phyloP scores from a whole-genome alignment of 2,797 vertebrate genomes.

The Choloepus didactylus region DNA sequence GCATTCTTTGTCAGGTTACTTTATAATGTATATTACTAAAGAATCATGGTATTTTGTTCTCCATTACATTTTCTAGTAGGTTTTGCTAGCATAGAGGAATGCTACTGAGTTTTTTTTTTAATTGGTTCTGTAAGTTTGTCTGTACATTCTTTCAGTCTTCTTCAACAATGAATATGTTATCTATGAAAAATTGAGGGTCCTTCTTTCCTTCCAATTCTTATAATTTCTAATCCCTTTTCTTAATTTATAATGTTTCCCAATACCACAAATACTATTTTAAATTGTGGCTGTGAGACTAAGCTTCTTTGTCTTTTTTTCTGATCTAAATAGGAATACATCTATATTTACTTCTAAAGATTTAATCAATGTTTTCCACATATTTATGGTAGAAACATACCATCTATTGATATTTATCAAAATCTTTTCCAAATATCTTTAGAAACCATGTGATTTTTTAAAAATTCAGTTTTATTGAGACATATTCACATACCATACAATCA shows the following conservation, averaged over 20 bases:
- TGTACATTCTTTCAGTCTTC: not conserved
- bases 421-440: not conserved
- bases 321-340: not conserved
- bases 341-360: not conserved
- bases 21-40: slow-evolving; percentile 3
- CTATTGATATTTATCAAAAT: not conserved
- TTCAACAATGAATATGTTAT: not conserved
- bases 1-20: not conserved
- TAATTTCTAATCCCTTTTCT: not conserved
- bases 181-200: not conserved
- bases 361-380: not conserved
- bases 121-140: not conserved
- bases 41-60: not conserved
- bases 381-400: not conserved
- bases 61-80: not conserved
- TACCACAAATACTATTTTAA: not conserved
- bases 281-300: not conserved
- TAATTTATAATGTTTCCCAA: not conserved
- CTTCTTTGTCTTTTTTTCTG: not conserved
- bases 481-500: too few species aligned
- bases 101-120: not conserved
- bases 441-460: not conserved
- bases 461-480: too few species aligned
- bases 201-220: not conserved
- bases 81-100: not conserved